Base-by-base conservation (phyloP, 2,888 invertebrate species). In the Eledone cirrhosa region DNA sequence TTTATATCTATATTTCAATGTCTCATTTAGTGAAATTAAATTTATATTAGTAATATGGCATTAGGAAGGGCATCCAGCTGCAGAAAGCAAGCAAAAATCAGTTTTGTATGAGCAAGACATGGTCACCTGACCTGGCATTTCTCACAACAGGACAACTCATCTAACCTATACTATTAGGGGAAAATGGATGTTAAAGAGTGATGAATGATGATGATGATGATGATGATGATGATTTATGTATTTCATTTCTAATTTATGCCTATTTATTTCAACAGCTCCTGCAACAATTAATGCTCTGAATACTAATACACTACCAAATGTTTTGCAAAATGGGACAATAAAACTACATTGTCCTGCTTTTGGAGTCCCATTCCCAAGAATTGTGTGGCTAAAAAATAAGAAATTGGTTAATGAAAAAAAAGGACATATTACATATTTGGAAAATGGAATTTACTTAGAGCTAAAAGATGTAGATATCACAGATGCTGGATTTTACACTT, bases 331-430 rank as follows among this genome's bases (percentile, higher is more conserved):
- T 76, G 88, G 87, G 59, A 87, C 89, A 4, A 84, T 91, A 22
- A 87, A 87, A 27, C 84, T 92, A 47, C 86, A 88, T 53, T 92
- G 92, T 83, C 91, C 91, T 48, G 90, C 89, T 5, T 86, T 87
- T 29, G 92, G 91, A 47, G 85, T 88, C 29, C 92, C 92, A 2
- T 86, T 86, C 78, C 91, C 92, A 22, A 83, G 82, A 24, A 88
- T 92, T 72, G 86, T 87, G 0, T 92, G 92, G 91, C 86, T 85
- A 24, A 89, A 88, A 82, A 85, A 86, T 77, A 86, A 85, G 8
- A 69, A 78, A 3, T 78, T 82, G 22, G 79, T 86, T 14, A n/a
- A 59, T n/a, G 72, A 74, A 31, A 89, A 19, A 31, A 19, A 29
- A 13, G 31, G 29, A 3, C 77, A 19, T 2, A 48, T 48, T 48